A percentile compares a stretch with the other conserved stretches of the same genome.
Conservation (phyloP, 2,797 vertebrate genomes). For the Sebastes kiyomatsui region DNA sequence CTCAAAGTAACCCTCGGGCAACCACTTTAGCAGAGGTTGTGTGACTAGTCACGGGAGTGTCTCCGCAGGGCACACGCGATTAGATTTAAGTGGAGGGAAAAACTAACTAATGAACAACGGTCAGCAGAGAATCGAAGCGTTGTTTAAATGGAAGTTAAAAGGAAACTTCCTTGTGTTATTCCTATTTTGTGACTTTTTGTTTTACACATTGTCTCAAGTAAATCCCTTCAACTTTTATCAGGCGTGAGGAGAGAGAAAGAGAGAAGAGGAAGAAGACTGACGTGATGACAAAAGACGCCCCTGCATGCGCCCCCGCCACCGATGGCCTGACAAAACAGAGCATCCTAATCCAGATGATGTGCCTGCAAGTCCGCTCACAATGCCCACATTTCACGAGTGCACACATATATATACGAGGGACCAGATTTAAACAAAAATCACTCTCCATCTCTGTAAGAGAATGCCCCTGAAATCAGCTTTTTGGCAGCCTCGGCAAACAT, state of each 20-base stretch:
- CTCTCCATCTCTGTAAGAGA: slow-evolving; percentile 26
- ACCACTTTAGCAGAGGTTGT: slow-evolving; percentile 48
- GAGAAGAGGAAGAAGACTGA: slow-evolving; percentile 32
- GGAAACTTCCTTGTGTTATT: neutral
- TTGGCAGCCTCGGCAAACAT: slow-evolving; percentile 31
- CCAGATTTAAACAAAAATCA: slow-evolving; percentile 28
- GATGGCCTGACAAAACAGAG: slow-evolving; percentile 76
- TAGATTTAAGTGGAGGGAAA: slow-evolving; percentile 21
- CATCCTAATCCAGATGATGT: slow-evolving; percentile 77
- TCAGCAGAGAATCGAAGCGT: slow-evolving; percentile 10
- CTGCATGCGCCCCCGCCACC: slow-evolving; percentile 37
- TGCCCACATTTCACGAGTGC: slow-evolving; percentile 14
- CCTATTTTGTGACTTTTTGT: neutral
- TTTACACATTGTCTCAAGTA: slow-evolving; percentile 3
- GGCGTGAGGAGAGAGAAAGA: neutral
- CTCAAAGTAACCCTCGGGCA: slow-evolving; percentile 55
- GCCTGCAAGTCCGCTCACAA: slow-evolving; percentile 69
- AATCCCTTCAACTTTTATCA: slow-evolving; percentile 28
- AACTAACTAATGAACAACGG: slow-evolving; percentile 30
- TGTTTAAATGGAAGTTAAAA: neutral
- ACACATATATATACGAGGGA: slow-evolving; percentile 41
- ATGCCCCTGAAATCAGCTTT: slow-evolving; percentile 46
- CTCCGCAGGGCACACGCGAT: slow-evolving; percentile 9
- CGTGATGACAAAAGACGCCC: slow-evolving; percentile 69
- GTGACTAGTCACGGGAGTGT: slow-evolving; percentile 39